Base-by-base conservation (phyloP, 2,113 vertebrate genomes). In the Mesocricetus auratus region DNA sequence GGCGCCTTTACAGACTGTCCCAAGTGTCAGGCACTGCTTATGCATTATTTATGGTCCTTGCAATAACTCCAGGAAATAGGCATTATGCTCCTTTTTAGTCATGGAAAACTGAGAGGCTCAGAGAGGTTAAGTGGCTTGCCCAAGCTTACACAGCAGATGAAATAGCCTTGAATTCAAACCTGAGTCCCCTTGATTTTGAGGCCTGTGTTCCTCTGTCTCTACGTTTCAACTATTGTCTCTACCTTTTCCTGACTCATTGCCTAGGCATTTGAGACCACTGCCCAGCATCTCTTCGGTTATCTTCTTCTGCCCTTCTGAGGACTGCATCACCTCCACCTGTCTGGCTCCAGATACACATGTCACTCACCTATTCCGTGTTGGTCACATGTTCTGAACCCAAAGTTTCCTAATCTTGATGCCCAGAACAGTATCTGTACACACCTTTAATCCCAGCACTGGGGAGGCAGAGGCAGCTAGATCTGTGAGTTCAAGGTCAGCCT, bases 11-110 rank as follows among this genome's bases (percentile, higher is more conserved):
- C 45, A 71, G 89, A 96, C 31, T 45, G 45, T 75, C 53, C 85
- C 45, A 33, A 92, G 42, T 47, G 64, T 90, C 90, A 96, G 60
- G 66, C 60, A 91, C 92, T 89, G 89, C 74, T 42, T 62, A 81
- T 90, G 53, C 78, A 97, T 94, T 94, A 95, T 95, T 92, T 83
- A 94, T 29, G 69, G 42, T 68, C 88, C 39, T 85, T 68, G 64
- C 62, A 85, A 92, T 24, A 81, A 91, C 53, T 88, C 53, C 42
- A 77, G 19, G 50, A 86, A 78, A 79, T 3, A 90, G 88, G 39
- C 75, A 53, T 81, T 77, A 62, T 73, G 26, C 39, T 95, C 62
- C 26, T 45, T 93, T 92, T 71, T 79, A 87, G 87, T 42, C 92
- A 86, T 82, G 90, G 77, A 85, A 94, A 89, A 64, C 4, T 12